Percentiles rank a stretch among this genome's conserved stretches.
Conservation (phyloP, 1,140 invertebrate species). For the Aporrectodea caliginosa region DNA sequence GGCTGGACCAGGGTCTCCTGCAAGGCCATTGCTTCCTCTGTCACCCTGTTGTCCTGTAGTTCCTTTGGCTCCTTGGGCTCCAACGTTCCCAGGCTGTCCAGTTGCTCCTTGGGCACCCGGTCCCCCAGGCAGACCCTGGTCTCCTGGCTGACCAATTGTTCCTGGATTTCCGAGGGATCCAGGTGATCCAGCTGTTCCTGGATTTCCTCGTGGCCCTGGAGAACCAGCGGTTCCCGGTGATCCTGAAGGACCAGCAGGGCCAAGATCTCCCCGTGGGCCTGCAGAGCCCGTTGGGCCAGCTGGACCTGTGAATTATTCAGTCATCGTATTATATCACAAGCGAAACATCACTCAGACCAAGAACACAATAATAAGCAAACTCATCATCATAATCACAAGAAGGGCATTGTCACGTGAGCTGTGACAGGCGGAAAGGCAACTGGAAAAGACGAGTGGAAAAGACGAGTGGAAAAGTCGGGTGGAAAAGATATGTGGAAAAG, state of each 20-base stretch:
- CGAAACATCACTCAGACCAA: too few relatives aligned
- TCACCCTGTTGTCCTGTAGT: conserved; percentile 1
- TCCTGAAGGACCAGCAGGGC: conserved; percentile 21
- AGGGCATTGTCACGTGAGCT: too few relatives aligned
- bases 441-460: too few relatives aligned
- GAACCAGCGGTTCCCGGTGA: conserved; percentile 7
- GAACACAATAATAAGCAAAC: too few relatives aligned
- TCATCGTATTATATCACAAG: not conserved
- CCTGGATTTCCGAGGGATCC: conserved; percentile 14
- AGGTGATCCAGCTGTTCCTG: conserved; percentile 10
- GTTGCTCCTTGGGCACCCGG: conserved; percentile 14
- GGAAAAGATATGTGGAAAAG: too few relatives aligned
- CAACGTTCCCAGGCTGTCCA: not conserved
- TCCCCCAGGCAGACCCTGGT: not conserved
- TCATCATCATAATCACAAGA: too few relatives aligned
- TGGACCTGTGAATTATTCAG: not conserved
- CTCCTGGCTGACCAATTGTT: not conserved
- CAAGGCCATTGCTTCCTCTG: conserved; percentile 2
- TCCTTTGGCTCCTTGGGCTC: conserved; percentile 11
- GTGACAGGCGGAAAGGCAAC: too few relatives aligned
- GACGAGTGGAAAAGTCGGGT: too few relatives aligned
- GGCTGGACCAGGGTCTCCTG: not conserved
- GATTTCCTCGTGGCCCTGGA: conserved; percentile 15
- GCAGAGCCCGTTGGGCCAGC: conserved; percentile 4
- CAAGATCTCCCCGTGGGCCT: conserved; percentile 18